Evolutionary conservation across 2,797 vertebrate genomes (phyloP), one percentile per base, ranked within the genome.

Genomic region (Muscicapa comitata): DNA sequence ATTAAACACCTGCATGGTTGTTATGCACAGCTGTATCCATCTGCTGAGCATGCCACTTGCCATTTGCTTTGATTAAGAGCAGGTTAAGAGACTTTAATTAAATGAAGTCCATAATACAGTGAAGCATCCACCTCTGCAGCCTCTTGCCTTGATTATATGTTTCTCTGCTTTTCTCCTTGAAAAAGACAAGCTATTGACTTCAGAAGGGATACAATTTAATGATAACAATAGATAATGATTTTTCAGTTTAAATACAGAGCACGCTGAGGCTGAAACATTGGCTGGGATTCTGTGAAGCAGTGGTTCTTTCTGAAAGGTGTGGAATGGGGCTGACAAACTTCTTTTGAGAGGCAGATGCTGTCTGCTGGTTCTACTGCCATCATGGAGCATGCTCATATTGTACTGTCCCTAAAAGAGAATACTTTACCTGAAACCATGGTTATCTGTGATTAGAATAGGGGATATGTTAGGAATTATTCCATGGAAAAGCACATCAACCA

Each of bases 21-120:
- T 91, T 93, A 90, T 81, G 91, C 92, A 95, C 92, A 96, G 91
- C 92, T 96, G 91, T 91, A 93, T 81, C 93, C 95, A 94, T 93
- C 89, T 96, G 94, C 94, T 95, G 87, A 95, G 76, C 78, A 23
- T 83, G 54, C 73, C 66, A 70, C 90, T 93, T 92, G 74, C 70
- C 65, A 89, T 95, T 94, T 94, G 79, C 91, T 90, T 92, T 95
- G 93, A 95, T 96, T 95, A 97, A 97, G 94, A 94, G 94, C 82
- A 90, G 54, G 94, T 91, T 92, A 92, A 94, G 89, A 93, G 75
- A 62, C 84, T 94, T 95, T 95, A 96, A 96, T 96, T 95, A 96
- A 93, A 72, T 78, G 81, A 91, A 94, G 81, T 93, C 89, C 7
- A 14, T 83, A 91, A 91, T 80, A 89, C 26, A 35, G 61, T 81